A percentile compares a stretch with the other conserved stretches of the same genome.
Evolutionary conservation across 2,888 invertebrate genomes (phyloP).

Genomic region (Calliphora vomitoria): DNA sequence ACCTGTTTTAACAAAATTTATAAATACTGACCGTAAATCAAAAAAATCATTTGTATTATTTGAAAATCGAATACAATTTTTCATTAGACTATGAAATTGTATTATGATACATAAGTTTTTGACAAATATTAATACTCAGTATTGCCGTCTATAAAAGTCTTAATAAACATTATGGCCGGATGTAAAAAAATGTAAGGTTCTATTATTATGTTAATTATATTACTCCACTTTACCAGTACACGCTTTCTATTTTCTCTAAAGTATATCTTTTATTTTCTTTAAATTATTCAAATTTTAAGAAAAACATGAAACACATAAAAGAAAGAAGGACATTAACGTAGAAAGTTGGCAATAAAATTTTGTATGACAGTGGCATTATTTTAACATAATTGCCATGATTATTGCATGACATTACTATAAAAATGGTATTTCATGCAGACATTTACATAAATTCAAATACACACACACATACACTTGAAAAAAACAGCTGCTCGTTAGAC

Average conservation of each 20-base stretch:
- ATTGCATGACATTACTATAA: constrained; percentile 62
- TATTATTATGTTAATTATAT: constrained; percentile 48
- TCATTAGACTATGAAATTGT: no score
- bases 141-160: no score
- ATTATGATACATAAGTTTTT: no score
- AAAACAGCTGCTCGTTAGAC: background rate
- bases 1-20: no score
- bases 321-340: constrained; percentile 3
- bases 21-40: no score
- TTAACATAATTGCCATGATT: constrained; percentile 73
- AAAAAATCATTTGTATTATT: no score
- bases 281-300: constrained; percentile 55
- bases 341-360: constrained; percentile 64
- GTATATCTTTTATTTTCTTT: constrained; percentile 21
- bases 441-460: constrained; percentile 28
- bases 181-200: background rate
- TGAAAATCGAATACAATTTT: no score
- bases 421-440: constrained; percentile 42
- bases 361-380: constrained; percentile 69
- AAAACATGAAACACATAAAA: constrained; percentile 33
- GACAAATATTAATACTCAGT: no score
- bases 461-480: background rate
- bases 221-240: background rate
- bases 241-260: background rate
- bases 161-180: background rate